Percentiles rank a stretch among this genome's conserved stretches.
These are phyloP conservation scores for Rhynchomys soricoides DNA, from an alignment of 2,113 vertebrate species.

Conservation along the genomic window DNA sequence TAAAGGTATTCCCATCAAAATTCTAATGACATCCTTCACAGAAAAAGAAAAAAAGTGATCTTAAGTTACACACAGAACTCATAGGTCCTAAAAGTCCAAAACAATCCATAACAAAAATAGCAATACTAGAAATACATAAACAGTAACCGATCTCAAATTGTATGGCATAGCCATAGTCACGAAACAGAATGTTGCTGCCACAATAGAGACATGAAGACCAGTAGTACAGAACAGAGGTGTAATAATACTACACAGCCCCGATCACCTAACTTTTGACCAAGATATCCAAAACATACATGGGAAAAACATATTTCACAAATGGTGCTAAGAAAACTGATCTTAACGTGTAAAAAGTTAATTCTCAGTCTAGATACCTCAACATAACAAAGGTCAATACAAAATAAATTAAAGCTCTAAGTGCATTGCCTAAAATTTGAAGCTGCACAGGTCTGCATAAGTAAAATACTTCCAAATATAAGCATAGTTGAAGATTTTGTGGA, in stretches of 20 bases:
- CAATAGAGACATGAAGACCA: background rate
- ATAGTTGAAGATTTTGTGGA: background rate
- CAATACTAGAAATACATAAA: background rate
- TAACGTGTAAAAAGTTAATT: background rate
- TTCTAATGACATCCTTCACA: background rate
- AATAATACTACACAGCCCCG: background rate
- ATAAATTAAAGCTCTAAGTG: background rate
- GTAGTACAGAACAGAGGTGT: background rate
- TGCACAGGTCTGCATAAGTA: background rate
- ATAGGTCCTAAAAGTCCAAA: background rate
- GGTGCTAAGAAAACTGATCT: background rate
- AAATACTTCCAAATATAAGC: background rate
- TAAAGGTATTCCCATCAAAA: background rate
- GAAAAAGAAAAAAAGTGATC: background rate
- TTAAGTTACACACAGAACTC: background rate
- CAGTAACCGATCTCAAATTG: background rate
- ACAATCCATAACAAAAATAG: background rate
- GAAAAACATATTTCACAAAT: background rate
- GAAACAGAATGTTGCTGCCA: background rate
- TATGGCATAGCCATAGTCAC: background rate
- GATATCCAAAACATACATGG: background rate
- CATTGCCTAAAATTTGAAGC: background rate
- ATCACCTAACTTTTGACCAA: background rate
- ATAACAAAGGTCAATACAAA: background rate
- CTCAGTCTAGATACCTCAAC: background rate